Evolutionary conservation across 2,113 vertebrate species (phyloP).

Genomic region (Megaceryle torquata): DNA sequence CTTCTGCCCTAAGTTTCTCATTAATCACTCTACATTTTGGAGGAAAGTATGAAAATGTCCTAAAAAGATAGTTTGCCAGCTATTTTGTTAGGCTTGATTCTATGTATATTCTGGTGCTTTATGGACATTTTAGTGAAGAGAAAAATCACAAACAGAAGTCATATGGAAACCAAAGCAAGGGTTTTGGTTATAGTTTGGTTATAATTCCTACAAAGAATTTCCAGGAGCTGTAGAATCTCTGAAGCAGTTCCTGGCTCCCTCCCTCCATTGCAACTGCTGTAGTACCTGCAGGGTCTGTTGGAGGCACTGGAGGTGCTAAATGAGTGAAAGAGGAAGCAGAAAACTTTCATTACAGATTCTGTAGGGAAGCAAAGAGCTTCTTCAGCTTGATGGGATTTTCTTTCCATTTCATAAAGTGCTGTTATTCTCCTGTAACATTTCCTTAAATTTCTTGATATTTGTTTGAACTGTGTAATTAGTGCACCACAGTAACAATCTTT

Average conservation of each 20-base stretch:
- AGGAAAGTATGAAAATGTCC: background rate
- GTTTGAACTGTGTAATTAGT: background rate
- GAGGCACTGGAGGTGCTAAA: background rate
- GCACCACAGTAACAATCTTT: background rate
- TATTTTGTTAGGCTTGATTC: background rate
- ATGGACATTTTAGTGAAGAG: background rate
- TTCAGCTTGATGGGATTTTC: background rate
- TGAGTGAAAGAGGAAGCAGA: background rate
- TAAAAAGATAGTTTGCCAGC: background rate
- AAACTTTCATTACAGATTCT: background rate
- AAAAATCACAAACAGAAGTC: background rate
- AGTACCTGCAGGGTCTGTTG: background rate
- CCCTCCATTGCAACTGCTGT: background rate
- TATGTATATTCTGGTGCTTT: background rate
- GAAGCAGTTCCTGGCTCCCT: background rate
- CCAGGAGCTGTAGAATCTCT: background rate
- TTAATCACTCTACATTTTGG: background rate
- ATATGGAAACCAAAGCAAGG: background rate
- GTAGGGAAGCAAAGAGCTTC: background rate
- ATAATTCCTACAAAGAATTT: background rate
- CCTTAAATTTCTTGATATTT: background rate
- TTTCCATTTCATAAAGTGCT: background rate
- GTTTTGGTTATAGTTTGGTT: background rate
- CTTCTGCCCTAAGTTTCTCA: background rate
- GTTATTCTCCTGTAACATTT: no score